Evolutionary conservation across 2,113 vertebrate species (phyloP), one percentile per base, ranked within the genome.

Genomic region (Galemys pyrenaicus): DNA sequence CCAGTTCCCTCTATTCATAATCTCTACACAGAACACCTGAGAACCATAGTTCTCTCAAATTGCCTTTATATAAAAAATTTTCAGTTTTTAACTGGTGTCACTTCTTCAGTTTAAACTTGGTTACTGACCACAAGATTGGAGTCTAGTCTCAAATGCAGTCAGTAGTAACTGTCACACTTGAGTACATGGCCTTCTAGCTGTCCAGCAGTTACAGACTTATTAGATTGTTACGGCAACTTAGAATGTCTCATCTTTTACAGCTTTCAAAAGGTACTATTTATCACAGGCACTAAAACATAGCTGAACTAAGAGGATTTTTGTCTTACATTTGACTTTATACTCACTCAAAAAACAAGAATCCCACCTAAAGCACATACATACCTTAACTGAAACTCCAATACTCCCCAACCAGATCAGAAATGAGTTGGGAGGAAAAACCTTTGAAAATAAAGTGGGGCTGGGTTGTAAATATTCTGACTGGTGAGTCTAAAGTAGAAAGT

Each of bases 381-480:
- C 77, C 81, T 65, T 92, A 68, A 95, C 82, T 86, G 87, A 83
- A 16, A 91, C 39, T 39, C 39, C 64, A 60, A 6, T 24, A 46
- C 37, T 91, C 30, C 65, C 92, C 30, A 39, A 62, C 56, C n/a
- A 94, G 85, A 49, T 85, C 92, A 96, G 81, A 98, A 95, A 91
- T 96, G 68, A 92, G 44, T 56, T 65, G 20, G 94, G 97, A 96
- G 95, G 95, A 95, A 89, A 97, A 84, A n/a, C 5, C 37, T 96
- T 91, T 97, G 94, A 96, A 92, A 71, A 68, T 87, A 75, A 81
- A 96, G 78, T 88, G 94, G 93, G 70, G 62, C 11, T 3, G 11
- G 49, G 19, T 98, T 99, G 98, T 98, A 98, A 98, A 98, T 98
- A 98, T 84, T 97, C 60, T 94, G 96, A 94, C 94, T 96, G 96